Percentiles rank a stretch among this genome's conserved stretches.
These are phyloP conservation scores for Takifugu ocellatus DNA, from an alignment of 2,797 vertebrate species.

Conservation along the genomic window DNA sequence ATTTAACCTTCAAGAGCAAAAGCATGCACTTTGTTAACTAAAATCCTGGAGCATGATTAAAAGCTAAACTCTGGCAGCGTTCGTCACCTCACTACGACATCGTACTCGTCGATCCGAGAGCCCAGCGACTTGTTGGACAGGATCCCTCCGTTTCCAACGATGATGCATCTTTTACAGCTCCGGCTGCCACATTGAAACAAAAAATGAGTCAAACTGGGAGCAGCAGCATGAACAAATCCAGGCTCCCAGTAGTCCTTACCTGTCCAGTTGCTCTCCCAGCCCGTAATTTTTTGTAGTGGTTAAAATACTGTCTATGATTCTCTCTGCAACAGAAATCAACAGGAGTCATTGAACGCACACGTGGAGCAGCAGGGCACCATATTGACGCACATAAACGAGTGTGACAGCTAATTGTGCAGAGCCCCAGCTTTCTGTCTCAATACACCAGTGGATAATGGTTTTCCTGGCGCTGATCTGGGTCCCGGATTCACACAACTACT, in stretches of 20 bases:
- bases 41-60: neutral
- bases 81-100: slow-evolving; percentile 89
- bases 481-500: neutral
- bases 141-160: slow-evolving; percentile 95
- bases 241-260: slow-evolving; percentile 41
- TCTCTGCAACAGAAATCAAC: slow-evolving; percentile 54
- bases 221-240: neutral
- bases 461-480: slow-evolving; percentile 17
- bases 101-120: slow-evolving; percentile 89
- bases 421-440: slow-evolving; percentile 2
- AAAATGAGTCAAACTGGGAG: slow-evolving; percentile 6
- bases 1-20: slow-evolving; percentile 81
- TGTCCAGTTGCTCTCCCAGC: slow-evolving; percentile 64
- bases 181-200: slow-evolving; percentile 69
- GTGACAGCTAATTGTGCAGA: too few species aligned
- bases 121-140: slow-evolving; percentile 95
- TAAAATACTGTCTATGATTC: slow-evolving; percentile 72
- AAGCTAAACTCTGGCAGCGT: neutral
- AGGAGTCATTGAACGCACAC: neutral
- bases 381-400: too few species aligned
- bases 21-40: neutral
- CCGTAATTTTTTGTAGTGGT: slow-evolving; percentile 63
- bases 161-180: slow-evolving; percentile 90
- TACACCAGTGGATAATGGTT: slow-evolving; percentile 3
- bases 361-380: too few species aligned